Evolutionary conservation across 2,797 vertebrate genomes (phyloP).

Genomic region (Hafferia zeledoni): DNA sequence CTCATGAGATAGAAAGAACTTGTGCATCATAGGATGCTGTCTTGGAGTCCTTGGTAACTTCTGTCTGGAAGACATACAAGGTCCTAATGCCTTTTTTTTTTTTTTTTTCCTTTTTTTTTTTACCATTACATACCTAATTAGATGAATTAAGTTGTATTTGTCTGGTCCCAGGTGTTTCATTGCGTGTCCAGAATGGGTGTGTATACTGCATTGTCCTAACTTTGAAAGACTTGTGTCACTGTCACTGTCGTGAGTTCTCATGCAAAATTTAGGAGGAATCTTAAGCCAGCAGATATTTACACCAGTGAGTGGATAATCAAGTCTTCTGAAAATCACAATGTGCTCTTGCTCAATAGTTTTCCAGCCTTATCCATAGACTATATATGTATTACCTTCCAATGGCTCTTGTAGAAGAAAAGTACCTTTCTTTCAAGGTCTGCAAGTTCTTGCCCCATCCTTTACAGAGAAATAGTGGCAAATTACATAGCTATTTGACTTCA

Average conservation of each 20-base stretch:
- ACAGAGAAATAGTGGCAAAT: background rate
- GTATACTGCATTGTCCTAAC: background rate
- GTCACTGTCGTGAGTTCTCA: background rate
- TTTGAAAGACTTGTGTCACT: background rate
- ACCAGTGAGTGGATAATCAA: background rate
- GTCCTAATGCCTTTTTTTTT: background rate
- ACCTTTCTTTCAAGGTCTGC: background rate
- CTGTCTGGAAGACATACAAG: background rate
- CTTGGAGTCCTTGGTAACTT: background rate
- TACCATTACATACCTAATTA: background rate
- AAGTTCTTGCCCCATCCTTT: background rate
- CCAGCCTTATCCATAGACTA: background rate
- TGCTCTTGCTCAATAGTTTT: background rate
- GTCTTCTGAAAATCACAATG: background rate
- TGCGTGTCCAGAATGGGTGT: background rate
- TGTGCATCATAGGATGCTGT: background rate
- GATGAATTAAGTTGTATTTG: background rate
- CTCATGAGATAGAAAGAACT: background rate
- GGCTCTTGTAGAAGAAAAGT: background rate
- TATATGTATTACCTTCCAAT: background rate
- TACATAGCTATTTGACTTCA: background rate
- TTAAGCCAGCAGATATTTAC: background rate
- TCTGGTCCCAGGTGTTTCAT: background rate
- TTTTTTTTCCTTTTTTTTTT: background rate
- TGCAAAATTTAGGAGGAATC: background rate